These are phyloP conservation scores for Thereuonema tuberculata DNA, from an alignment of 1,140 invertebrate species.

Conservation along the genomic window DNA sequence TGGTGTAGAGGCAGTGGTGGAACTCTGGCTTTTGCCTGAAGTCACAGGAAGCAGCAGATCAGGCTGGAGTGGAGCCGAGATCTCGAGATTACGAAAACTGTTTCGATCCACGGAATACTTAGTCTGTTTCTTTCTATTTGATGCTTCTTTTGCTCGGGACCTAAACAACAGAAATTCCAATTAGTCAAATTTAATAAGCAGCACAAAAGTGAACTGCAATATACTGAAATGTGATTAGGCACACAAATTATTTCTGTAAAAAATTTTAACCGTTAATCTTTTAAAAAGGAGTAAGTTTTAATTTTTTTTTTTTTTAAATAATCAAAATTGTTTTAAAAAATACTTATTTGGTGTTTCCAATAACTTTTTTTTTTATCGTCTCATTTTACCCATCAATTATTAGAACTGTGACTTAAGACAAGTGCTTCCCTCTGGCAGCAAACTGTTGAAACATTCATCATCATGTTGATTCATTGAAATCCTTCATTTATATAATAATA, in stretches of 20 bases:
- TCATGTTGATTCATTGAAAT: no score
- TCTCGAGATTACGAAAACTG: constrained; percentile 14
- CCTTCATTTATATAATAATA: no score
- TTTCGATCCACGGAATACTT: constrained; percentile 11
- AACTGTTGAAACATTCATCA: no score
- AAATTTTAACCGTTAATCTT: no score
- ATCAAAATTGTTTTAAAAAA: no score
- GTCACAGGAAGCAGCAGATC: constrained; percentile 25
- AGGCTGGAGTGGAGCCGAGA: constrained; percentile 31
- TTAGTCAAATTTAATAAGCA: background rate
- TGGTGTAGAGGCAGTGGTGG: constrained; percentile 22
- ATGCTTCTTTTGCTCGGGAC: constrained; percentile 17
- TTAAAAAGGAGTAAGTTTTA: no score
- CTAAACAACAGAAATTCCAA: constrained; percentile 4
- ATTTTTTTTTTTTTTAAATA: no score
- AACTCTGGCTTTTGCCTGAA: background rate
- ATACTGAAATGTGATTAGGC: background rate
- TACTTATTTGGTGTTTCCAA: no score
- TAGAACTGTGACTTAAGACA: no score
- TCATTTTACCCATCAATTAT: no score
- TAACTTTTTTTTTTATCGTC: no score
- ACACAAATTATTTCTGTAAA: background rate
- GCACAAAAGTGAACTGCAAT: background rate
- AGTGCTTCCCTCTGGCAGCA: no score
- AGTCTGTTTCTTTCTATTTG: constrained; percentile 14